Conservation (phyloP, 2,113 vertebrate genomes). For the Otolemur garnettii region DNA sequence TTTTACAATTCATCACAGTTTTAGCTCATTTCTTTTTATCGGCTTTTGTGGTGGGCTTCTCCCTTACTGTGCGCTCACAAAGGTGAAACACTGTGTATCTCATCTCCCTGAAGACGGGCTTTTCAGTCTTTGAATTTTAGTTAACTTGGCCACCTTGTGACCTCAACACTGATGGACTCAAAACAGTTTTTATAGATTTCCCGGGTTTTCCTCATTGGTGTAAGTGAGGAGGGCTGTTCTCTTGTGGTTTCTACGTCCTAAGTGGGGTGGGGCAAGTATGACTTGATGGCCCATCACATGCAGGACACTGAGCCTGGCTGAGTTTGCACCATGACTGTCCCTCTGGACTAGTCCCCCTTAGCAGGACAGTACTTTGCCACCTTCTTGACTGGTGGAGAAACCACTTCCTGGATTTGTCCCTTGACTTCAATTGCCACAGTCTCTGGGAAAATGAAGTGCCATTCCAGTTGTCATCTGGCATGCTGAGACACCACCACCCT, state of each 20-base stretch:
- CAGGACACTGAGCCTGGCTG: neutral
- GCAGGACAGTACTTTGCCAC: neutral
- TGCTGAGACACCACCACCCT: neutral
- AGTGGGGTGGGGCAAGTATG: neutral
- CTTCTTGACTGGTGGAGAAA: neutral
- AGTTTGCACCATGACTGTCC: neutral
- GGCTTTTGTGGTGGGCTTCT: neutral
- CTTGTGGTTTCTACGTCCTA: neutral
- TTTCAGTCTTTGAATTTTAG: neutral
- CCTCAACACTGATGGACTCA: neutral
- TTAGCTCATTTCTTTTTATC: slow-evolving; percentile 13
- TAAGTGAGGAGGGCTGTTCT: neutral
- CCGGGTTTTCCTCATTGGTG: slow-evolving; percentile 5
- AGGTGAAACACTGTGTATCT: neutral
- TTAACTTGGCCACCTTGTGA: neutral
- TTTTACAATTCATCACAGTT: slow-evolving; percentile 3
- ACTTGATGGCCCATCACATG: neutral
- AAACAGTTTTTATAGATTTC: neutral
- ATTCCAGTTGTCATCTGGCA: neutral
- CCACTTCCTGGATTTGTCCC: neutral
- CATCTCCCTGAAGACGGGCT: neutral
- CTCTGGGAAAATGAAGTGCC: neutral
- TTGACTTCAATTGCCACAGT: neutral
- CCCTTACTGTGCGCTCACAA: neutral
- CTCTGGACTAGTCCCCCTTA: neutral